These are phyloP conservation scores for Dorcus parallelipipedus DNA, from an alignment of 2,888 invertebrate species.

Conservation along the genomic window DNA sequence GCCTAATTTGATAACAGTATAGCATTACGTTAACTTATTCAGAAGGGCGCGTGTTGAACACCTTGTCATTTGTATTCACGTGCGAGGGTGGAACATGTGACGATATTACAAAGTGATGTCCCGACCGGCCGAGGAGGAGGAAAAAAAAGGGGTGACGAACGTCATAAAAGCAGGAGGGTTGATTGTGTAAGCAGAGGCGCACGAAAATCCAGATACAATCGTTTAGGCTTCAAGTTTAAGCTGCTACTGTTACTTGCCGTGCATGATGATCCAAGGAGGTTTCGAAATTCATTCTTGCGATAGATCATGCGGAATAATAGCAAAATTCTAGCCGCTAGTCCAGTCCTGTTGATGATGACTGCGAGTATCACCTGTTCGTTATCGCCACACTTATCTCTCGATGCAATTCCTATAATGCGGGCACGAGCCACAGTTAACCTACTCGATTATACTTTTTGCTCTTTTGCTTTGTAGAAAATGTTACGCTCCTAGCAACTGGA, in stretches of 20 bases:
- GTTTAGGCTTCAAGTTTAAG: neutral
- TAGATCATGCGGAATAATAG: too few relatives aligned
- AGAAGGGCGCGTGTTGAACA: conserved; percentile 8
- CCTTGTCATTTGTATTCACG: conserved; percentile 14
- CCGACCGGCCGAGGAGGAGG: neutral
- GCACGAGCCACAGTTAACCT: neutral
- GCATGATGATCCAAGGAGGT: too few relatives aligned
- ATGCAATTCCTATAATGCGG: conserved; percentile 3
- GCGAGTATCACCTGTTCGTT: conserved; percentile 1
- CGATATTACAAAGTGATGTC: conserved; percentile 4
- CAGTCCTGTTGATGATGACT: too few relatives aligned
- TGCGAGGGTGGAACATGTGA: conserved; percentile 9
- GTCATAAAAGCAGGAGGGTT: neutral
- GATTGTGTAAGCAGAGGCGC: neutral
- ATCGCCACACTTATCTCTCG: conserved; percentile 1
- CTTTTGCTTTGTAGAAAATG: too few relatives aligned
- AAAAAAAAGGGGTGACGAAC: neutral
- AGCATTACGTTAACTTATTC: neutral
- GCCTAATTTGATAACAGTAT: conserved; percentile 5
- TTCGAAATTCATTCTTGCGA: too few relatives aligned
- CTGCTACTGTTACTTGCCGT: neutral
- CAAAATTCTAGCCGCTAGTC: too few relatives aligned
- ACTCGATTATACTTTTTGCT: too few relatives aligned
- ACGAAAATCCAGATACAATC: neutral
- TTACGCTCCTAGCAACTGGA: too few relatives aligned